A percentile compares a stretch with the other conserved stretches of the same genome.
Evolutionary conservation across 1,140 invertebrate species (phyloP).

Genomic region (Sitophilus oryzae): DNA sequence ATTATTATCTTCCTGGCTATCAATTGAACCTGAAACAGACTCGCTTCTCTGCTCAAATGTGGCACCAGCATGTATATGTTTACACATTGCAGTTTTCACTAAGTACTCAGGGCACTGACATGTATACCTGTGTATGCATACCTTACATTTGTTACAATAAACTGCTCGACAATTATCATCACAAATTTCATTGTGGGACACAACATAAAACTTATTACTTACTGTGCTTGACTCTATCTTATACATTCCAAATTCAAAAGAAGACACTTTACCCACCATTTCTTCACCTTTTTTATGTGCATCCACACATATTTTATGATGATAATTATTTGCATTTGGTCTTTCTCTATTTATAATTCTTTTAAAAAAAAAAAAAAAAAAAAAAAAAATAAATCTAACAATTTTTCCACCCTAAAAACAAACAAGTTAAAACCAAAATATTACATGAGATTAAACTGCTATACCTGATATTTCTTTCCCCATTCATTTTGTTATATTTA

Average conservation of each 20-base stretch:
- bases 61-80: conserved; percentile 5
- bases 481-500: too few relatives aligned
- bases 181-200: conserved; percentile 10
- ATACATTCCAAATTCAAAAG: not conserved
- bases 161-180: conserved; percentile 6
- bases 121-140: conserved; percentile 6
- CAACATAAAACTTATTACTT: conserved; percentile 9
- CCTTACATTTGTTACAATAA: conserved; percentile 12
- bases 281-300: conserved; percentile 6
- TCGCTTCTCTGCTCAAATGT: conserved; percentile 11
- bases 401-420: not conserved
- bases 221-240: conserved; percentile 5
- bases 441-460: not conserved
- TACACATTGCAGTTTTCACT: conserved; percentile 5
- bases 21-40: conserved; percentile 5
- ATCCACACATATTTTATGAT: not conserved
- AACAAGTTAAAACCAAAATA: not conserved
- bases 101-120: conserved; percentile 3
- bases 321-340: conserved; percentile 3
- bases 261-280: not conserved
- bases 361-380: not conserved
- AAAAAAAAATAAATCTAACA: not conserved
- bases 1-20: not conserved
- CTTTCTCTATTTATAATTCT: not conserved
- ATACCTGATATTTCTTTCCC: too few relatives aligned